Evolutionary conservation across 2,113 vertebrate species (phyloP).

Genomic region (Haemorhous mexicanus): DNA sequence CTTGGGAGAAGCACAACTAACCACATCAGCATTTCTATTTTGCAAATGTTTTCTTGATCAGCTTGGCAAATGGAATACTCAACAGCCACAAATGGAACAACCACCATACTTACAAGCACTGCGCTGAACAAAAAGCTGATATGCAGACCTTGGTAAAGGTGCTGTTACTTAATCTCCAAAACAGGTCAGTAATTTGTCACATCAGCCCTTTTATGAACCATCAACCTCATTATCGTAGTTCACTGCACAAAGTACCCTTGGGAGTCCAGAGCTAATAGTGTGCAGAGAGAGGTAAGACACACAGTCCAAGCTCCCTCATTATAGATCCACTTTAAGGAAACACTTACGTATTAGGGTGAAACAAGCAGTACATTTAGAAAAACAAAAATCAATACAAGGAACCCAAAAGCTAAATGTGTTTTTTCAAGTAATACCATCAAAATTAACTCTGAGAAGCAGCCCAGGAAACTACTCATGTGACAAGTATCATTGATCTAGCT

Average conservation of each 20-base stretch:
- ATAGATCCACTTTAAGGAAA: conserved; percentile 60
- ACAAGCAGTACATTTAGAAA: conserved; percentile 27
- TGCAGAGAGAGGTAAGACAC: conserved; percentile 27
- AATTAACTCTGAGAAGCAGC: conserved; percentile 1
- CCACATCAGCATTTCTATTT: background rate
- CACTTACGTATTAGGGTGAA: conserved; percentile 42
- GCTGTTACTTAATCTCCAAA: conserved; percentile 35
- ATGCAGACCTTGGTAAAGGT: conserved; percentile 30
- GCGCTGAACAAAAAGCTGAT: background rate
- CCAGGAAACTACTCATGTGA: background rate
- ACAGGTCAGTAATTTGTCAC: conserved; percentile 71
- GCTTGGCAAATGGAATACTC: background rate
- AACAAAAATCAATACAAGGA: conserved; percentile 42
- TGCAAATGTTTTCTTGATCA: background rate
- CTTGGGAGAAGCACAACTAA: background rate
- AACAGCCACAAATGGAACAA: background rate
- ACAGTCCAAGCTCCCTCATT: conserved; percentile 57
- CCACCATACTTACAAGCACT: background rate
- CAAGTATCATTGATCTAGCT: conserved; percentile 32
- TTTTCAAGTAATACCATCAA: background rate
- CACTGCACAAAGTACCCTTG: conserved; percentile 56
- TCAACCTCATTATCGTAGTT: conserved; percentile 71
- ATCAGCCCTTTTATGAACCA: conserved; percentile 66
- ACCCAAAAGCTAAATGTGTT: background rate
- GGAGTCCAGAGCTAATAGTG: conserved; percentile 60